These are phyloP conservation scores for Limenitis arthemis DNA, from an alignment of 2,888 invertebrate species.

Conservation along the genomic window DNA sequence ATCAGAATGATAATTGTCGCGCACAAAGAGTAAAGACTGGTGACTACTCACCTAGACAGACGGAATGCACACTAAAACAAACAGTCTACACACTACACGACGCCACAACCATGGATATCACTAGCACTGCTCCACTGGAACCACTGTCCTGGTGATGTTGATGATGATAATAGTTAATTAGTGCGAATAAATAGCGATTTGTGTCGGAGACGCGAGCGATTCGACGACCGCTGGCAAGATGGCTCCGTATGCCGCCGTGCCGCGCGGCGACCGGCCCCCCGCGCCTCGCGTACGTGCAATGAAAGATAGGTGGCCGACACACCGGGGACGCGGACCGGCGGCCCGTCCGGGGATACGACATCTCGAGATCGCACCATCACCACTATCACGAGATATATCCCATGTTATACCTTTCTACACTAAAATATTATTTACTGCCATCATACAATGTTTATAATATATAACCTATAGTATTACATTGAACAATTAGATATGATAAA, in stretches of 20 bases:
- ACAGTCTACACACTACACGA: conserved; percentile 41
- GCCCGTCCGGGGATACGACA: conserved; percentile 39
- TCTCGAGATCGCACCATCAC: background rate
- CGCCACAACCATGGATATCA: conserved; percentile 9
- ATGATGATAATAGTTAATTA: conserved; percentile 55
- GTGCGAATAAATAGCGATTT: conserved; percentile 63
- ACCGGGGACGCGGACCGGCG: conserved; percentile 42
- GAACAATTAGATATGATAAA: no score
- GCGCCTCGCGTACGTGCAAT: conserved; percentile 69
- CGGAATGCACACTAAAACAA: conserved; percentile 60
- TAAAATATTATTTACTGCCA: no score
- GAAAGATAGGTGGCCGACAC: conserved; percentile 67
- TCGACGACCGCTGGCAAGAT: conserved; percentile 68
- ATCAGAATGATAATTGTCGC: conserved; percentile 70
- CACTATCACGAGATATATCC: background rate
- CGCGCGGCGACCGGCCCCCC: conserved; percentile 55
- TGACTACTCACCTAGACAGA: conserved; percentile 65
- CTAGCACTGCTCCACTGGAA: background rate
- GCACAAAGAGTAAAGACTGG: conserved; percentile 54
- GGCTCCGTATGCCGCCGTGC: conserved; percentile 55
- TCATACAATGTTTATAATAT: no score
- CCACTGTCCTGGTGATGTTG: conserved; percentile 28
- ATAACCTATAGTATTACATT: no score
- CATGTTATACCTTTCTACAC: background rate
- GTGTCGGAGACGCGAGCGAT: conserved; percentile 63